These are phyloP conservation scores for Heteronetta atricapilla DNA, from an alignment of 2,113 vertebrate species.

Conservation along the genomic window DNA sequence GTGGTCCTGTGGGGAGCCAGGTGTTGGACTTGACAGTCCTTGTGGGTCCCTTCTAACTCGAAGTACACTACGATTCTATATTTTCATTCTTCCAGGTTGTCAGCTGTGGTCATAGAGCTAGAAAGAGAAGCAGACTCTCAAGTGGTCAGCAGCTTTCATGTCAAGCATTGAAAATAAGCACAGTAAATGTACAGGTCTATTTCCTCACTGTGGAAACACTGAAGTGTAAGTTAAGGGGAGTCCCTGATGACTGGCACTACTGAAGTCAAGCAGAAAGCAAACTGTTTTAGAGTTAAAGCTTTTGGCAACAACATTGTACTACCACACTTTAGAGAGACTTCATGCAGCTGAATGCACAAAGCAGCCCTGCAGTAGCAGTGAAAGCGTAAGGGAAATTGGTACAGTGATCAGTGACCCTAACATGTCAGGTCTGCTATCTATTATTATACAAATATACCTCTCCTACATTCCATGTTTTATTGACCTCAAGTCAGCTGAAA, in stretches of 20 bases:
- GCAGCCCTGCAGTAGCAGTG: not conserved
- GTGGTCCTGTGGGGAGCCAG: not conserved
- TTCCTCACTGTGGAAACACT: not conserved
- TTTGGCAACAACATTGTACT: not conserved
- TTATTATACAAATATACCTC: not conserved
- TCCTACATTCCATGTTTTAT: not conserved
- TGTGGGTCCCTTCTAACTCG: not conserved
- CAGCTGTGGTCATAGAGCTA: not conserved
- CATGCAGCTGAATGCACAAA: not conserved
- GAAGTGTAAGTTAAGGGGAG: not conserved
- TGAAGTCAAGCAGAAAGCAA: not conserved
- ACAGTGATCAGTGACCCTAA: not conserved
- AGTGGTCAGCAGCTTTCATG: not conserved
- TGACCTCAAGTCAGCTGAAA: not conserved
- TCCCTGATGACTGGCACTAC: too few relatives aligned
- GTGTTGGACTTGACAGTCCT: not conserved
- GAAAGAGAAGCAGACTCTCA: not conserved
- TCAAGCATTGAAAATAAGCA: fast-evolving
- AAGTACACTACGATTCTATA: not conserved
- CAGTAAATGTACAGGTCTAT: not conserved
- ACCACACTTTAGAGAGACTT: not conserved
- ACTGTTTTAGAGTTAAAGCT: not conserved
- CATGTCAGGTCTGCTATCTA: not conserved
- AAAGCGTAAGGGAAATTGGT: not conserved
- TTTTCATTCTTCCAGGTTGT: not conserved